phyloP scores from a whole-genome alignment of 2,888 invertebrate genomes.

The Luperina testacea region DNA sequence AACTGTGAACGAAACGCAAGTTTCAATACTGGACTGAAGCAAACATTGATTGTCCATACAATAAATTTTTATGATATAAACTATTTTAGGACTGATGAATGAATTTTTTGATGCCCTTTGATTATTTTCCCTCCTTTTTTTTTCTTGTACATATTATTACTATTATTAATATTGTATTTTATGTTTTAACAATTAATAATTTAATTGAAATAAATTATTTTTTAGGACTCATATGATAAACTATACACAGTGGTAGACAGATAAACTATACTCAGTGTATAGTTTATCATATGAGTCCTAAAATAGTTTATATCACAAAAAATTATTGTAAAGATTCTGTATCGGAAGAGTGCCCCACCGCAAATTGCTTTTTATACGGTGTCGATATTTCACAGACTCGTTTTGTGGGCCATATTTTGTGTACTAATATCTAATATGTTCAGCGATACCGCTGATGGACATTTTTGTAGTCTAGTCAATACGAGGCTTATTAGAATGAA shows the following conservation, averaged over 20 bases:
- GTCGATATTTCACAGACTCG: not conserved
- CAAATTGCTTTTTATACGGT: not conserved
- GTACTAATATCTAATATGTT: not conserved
- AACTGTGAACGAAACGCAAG: conserved; percentile 11
- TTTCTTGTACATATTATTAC: too few relatives aligned
- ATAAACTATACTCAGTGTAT: too few relatives aligned
- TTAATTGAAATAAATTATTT: too few relatives aligned
- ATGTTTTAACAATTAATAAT: too few relatives aligned
- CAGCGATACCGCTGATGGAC: not conserved
- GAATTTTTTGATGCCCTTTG: too few relatives aligned
- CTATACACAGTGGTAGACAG: too few relatives aligned
- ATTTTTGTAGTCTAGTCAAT: not conserved
- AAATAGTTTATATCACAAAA: too few relatives aligned
- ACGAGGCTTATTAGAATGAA: not conserved
- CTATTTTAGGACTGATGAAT: conserved; percentile 21
- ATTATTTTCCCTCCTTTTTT: too few relatives aligned
- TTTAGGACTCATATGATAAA: conserved; percentile 7
- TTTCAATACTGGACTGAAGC: not conserved
- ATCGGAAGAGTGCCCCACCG: too few relatives aligned
- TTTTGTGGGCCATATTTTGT: not conserved
- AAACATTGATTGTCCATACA: not conserved
- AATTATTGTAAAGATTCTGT: not conserved
- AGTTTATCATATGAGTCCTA: too few relatives aligned
- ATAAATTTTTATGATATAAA: not conserved
- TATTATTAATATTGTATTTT: too few relatives aligned